Base-by-base conservation (phyloP, 2,888 invertebrate species). In the Phortica magna region DNA sequence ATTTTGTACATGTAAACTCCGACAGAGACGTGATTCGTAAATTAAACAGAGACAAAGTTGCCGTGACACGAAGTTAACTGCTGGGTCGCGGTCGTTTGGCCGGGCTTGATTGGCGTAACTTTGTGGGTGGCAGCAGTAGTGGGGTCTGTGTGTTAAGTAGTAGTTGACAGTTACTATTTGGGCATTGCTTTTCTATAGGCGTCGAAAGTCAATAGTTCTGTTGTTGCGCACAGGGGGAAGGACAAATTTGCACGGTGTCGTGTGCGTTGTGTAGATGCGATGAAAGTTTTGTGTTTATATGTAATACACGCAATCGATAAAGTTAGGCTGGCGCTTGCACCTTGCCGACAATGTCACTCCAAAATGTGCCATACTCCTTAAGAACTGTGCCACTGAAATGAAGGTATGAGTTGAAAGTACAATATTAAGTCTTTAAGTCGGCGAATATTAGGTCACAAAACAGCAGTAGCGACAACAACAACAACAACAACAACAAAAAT, bases 311-410 rank as follows among this genome's bases (percentile, higher is more conserved):
- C 12, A 65, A 48, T 48, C 39, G n/a, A 61, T 41, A 22, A 43
- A 42, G 9, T 82, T 80, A 83, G 14, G 81, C 82, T 59, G 86
- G 82, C 55, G 80, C 81, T 77, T 90, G 88, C 76, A 91, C 88
- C 80, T 94, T 93, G 5, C 94, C 94, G 65, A 95, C 92, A 55
- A 95, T 90, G 81, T 95, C 94, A 39, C 95, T 93, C 96, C 96
- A 96, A 91, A 95, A 96, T 7, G 94, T 95, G 72, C 94, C 94
- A 89, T 96, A 96, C 83, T 95, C 94, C 91, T 96, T 95, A 84
- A 96, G 91, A 22, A 96, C 94, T 4, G 95, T 95, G 68, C 96
- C 96, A 64, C 96, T 96, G 94, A 57, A 94, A 94, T 59, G 42
- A 68, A 77, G 74, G 70, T 61, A 48, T 19, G 43, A 43, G 43